Conservation (phyloP, 92 coral and sea anemone genomes). For the Bergia sp. region DNA sequence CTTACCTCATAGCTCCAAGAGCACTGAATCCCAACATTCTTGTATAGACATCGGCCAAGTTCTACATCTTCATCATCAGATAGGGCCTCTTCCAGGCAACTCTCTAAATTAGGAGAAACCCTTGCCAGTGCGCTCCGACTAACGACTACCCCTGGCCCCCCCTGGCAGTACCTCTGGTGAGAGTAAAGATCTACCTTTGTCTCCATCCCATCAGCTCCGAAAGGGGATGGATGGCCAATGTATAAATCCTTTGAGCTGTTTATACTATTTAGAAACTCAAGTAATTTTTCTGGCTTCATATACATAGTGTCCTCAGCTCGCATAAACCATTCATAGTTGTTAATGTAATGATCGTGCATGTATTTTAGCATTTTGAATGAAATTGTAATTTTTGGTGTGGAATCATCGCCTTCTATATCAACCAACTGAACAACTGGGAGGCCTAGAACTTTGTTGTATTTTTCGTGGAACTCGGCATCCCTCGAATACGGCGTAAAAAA, state of each 20-base stretch:
- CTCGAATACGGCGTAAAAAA: conserved; percentile 91
- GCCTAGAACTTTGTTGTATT: conserved; percentile 89
- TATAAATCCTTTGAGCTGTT: conserved; percentile 88
- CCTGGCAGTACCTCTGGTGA: conserved; percentile 87
- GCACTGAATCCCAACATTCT: conserved; percentile 81
- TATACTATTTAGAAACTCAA: conserved; percentile 77
- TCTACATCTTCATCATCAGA: conserved; percentile 91
- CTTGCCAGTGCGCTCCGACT: conserved; percentile 76
- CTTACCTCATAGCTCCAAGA: conserved; percentile 98
- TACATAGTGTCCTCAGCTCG: conserved; percentile 86
- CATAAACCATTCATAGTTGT: conserved; percentile 96
- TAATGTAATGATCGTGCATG: conserved; percentile 84
- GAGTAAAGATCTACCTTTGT: conserved; percentile 63
- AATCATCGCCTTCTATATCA: conserved; percentile 84
- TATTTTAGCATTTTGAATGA: conserved; percentile 94
- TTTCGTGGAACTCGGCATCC: conserved; percentile 94
- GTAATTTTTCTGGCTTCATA: conserved; percentile 76
- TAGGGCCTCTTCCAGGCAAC: conserved; percentile 79
- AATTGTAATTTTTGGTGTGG: conserved; percentile 73
- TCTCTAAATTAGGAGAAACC: conserved; percentile 76
- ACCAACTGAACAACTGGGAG: conserved; percentile 87
- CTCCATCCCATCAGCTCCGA: conserved; percentile 47
- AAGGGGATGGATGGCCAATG: conserved; percentile 85
- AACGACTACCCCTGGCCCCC: conserved; percentile 77
- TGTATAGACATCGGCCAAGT: conserved; percentile 86